These are phyloP conservation scores for Autographa gamma DNA, from an alignment of 2,888 invertebrate genomes.

Conservation along the genomic window DNA sequence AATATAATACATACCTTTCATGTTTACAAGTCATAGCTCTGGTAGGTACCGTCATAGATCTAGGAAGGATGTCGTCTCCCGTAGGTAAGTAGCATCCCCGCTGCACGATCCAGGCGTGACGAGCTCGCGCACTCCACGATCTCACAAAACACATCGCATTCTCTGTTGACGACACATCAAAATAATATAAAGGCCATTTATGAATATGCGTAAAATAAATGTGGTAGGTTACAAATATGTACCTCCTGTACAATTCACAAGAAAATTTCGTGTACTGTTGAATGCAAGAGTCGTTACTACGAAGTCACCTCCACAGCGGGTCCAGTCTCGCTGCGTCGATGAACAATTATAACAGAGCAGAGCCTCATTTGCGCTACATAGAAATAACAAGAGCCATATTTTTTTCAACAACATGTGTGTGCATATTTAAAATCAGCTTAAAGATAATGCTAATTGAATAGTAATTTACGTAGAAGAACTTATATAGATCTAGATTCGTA, in stretches of 20 bases:
- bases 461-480: conserved; percentile 10
- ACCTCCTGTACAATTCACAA: conserved; percentile 81
- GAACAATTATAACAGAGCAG: conserved; percentile 82
- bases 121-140: conserved; percentile 78
- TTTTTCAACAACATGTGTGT: conserved; percentile 58
- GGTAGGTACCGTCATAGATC: conserved; percentile 67
- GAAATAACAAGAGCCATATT: conserved; percentile 52
- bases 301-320: conserved; percentile 75
- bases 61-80: conserved; percentile 68
- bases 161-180: conserved; percentile 63
- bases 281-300: conserved; percentile 62
- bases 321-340: conserved; percentile 68
- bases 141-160: conserved; percentile 83
- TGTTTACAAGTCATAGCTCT: conserved; percentile 79
- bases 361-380: conserved; percentile 47
- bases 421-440: conserved; percentile 37
- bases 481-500: conserved; percentile 8
- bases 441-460: conserved; percentile 20
- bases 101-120: conserved; percentile 82
- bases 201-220: neutral
- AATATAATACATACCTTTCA: conserved; percentile 67
- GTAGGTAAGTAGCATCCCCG: conserved; percentile 78
- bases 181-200: neutral
- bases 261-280: conserved; percentile 67
- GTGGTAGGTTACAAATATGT: conserved; percentile 1